Percentiles rank a stretch among this genome's conserved stretches.
phyloP scores from a whole-genome alignment of 30 jellyfish, hydroid and myxozoan genomes.

The Turritopsis rubra region DNA sequence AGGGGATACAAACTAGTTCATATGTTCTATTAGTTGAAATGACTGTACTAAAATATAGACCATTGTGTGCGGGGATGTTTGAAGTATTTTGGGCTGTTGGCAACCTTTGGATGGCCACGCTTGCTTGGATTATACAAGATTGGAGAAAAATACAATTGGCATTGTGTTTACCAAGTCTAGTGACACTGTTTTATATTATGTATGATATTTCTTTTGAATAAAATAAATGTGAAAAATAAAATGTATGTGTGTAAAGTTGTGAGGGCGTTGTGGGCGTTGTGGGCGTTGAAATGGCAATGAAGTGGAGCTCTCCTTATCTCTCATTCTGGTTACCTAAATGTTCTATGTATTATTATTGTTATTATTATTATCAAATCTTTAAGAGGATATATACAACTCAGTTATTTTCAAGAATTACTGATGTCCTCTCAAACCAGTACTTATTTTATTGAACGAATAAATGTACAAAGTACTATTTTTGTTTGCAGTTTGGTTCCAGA shows the following conservation, averaged over 20 bases:
- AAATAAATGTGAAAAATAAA: neutral
- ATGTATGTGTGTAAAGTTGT: neutral
- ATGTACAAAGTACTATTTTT: neutral
- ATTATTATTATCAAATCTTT: too few species aligned
- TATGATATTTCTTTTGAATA: conserved; percentile 12
- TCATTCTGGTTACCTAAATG: too few species aligned
- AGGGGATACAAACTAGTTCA: conserved; percentile 85
- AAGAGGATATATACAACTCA: too few species aligned
- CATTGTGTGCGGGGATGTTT: conserved; percentile 63
- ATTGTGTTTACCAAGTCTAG: conserved; percentile 70
- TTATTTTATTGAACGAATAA: too few species aligned
- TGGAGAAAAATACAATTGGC: conserved; percentile 89
- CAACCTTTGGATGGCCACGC: conserved; percentile 83
- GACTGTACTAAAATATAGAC: conserved; percentile 53
- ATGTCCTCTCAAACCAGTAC: too few species aligned
- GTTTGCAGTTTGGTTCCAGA: conserved; percentile 61
- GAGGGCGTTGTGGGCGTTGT: too few species aligned
- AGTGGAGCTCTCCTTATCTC: too few species aligned
- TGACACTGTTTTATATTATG: conserved; percentile 59
- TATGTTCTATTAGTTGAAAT: conserved; percentile 72
- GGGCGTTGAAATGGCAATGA: too few species aligned
- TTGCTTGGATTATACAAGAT: conserved; percentile 70
- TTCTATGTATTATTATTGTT: too few species aligned
- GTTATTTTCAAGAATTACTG: too few species aligned
- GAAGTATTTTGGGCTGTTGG: conserved; percentile 95